Conservation (phyloP, 2,888 invertebrate species). For the Polymixis flavicincta region DNA sequence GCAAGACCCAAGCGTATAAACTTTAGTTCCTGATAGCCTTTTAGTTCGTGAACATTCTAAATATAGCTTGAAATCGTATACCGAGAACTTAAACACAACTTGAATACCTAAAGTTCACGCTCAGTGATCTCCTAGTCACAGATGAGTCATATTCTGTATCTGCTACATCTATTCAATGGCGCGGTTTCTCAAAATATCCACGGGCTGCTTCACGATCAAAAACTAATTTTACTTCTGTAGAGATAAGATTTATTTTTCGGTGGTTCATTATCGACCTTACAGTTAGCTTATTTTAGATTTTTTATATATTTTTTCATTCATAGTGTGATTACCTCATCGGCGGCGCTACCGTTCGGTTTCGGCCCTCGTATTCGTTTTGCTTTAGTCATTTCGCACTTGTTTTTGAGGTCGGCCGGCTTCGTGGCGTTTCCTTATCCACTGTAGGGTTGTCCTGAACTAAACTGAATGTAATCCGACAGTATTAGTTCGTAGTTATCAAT, state of each 20-base stretch:
- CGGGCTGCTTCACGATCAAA: slow-evolving; percentile 20
- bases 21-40: slow-evolving; percentile 11
- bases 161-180: slow-evolving; percentile 74
- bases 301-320: slow-evolving; percentile 82
- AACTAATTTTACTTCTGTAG: slow-evolving; percentile 9
- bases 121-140: slow-evolving; percentile 74
- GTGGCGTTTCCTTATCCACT: slow-evolving; percentile 67
- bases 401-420: slow-evolving; percentile 71
- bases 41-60: slow-evolving; percentile 49
- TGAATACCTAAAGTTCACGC: slow-evolving; percentile 71
- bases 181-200: slow-evolving; percentile 66
- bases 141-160: slow-evolving; percentile 79
- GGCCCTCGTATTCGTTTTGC: slow-evolving; percentile 67
- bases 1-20: background rate
- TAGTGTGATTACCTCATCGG: slow-evolving; percentile 83
- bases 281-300: slow-evolving; percentile 74
- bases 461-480: background rate
- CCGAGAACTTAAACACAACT: slow-evolving; percentile 45
- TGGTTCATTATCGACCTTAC: slow-evolving; percentile 63
- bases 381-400: slow-evolving; percentile 71
- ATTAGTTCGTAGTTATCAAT: background rate
- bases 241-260: slow-evolving; percentile 49
- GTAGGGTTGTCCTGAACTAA: slow-evolving; percentile 49
- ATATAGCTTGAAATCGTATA: slow-evolving; percentile 57
- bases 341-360: slow-evolving; percentile 75